Base-by-base conservation (phyloP, 2,113 vertebrate genomes). In the Stigmatopora nigra region DNA sequence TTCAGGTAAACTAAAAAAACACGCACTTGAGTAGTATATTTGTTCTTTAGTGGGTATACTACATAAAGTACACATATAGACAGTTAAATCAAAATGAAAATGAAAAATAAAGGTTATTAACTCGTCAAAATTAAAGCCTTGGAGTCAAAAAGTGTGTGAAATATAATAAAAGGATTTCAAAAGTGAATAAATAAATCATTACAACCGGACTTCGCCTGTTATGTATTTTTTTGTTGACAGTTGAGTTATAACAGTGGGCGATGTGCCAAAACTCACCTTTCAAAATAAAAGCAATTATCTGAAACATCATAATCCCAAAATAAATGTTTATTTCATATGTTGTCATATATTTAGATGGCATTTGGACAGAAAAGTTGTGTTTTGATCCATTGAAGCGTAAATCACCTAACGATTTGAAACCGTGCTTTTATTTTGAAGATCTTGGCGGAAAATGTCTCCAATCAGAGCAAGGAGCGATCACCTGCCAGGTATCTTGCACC, bases 401-500 rank as follows among this genome's bases (percentile, higher is more conserved):
- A 35, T 35, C 35, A 35, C 6, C 31, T 5, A 16, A 59, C 57
- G 31, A 15, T 1, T 57, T 14, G 3, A 11, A 45, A n/a, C 11
- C 3, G 2, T 22, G 8, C 14, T 55, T 75, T 68, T 71, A 73
- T 63, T 75, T 12, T 78, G 73, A 72, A 76, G 61, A 51, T 0
- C 16, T n/a, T n/a, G 44, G 3, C 51, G 71, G 76, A 78, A 53
- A 63, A 65, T 15, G 9, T 63, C 22, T 3, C 25, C 8, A 17
- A 6, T 31, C 46, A 49, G 9, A 46, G 15, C 19, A 48, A 7
- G 2, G 3, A 35, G 6, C 15, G 25, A 35, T 36, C 2, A 78
- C 70, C 72, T 82, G 76, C 0, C 0, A 63, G 68, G 59, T 1
- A 74, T 72, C 75, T 45, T 19, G 70, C 68, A 71, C 62, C 57